A percentile compares a stretch with the other conserved stretches of the same genome.
phyloP scores from a whole-genome alignment of 2,888 invertebrate species.

The Stenchaetothrips biformis region DNA sequence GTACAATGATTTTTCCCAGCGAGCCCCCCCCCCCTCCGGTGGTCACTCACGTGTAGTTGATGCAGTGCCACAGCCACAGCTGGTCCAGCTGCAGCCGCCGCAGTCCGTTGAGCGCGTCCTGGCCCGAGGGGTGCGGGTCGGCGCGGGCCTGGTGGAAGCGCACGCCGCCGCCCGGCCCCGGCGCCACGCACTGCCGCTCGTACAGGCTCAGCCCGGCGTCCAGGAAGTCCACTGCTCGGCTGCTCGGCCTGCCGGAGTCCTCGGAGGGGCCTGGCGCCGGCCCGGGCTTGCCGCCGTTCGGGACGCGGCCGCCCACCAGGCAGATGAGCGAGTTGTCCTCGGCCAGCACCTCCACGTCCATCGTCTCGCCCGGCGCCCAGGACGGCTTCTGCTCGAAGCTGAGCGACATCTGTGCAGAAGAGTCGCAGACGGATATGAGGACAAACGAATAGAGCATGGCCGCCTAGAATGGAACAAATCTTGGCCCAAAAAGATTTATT shows the following conservation, averaged over 20 bases:
- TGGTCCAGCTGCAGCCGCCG: conserved; percentile 48
- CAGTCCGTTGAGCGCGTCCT: neutral
- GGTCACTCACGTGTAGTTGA: conserved; percentile 56
- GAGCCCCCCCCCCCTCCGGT: neutral
- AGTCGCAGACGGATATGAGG: neutral
- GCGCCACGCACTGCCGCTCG: conserved; percentile 13
- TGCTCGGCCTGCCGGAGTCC: conserved; percentile 48
- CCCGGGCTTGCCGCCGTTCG: conserved; percentile 46
- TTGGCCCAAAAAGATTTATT: conserved; percentile 27
- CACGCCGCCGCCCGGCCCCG: neutral
- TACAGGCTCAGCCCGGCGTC: conserved; percentile 47
- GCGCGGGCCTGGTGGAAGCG: conserved; percentile 19
- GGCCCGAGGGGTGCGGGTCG: neutral
- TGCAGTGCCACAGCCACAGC: conserved; percentile 64
- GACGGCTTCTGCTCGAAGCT: conserved; percentile 58
- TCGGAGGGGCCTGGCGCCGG: conserved; percentile 52
- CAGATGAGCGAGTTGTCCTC: conserved; percentile 60
- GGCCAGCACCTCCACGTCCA: conserved; percentile 57
- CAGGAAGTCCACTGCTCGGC: conserved; percentile 48
- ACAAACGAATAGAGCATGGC: conserved; percentile 22
- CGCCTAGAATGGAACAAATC: no score
- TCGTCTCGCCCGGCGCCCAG: conserved; percentile 58
- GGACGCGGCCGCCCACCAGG: conserved; percentile 54
- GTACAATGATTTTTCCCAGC: no score
- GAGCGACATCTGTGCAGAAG: conserved; percentile 51